These are phyloP conservation scores for Nettapus auritus DNA, from an alignment of 2,113 vertebrate species.

Conservation along the genomic window DNA sequence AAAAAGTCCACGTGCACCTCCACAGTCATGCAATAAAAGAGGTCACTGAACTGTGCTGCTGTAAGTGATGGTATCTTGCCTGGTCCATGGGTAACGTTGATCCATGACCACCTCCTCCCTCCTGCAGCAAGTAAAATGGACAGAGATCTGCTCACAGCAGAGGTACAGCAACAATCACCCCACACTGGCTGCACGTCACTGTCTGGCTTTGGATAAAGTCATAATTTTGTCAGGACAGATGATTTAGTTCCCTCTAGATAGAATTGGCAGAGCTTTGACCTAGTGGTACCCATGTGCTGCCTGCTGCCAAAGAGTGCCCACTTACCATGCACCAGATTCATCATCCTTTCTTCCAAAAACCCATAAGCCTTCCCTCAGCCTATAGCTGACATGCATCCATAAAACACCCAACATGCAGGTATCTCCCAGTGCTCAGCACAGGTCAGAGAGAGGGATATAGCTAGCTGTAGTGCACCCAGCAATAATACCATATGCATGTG, in stretches of 20 bases:
- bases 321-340: background rate
- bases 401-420: background rate
- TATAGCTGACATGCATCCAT: background rate
- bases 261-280: background rate
- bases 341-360: background rate
- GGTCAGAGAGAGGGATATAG: background rate
- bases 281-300: background rate
- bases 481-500: background rate
- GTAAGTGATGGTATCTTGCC: background rate
- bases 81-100: slow-evolving; percentile 26
- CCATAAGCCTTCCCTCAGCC: background rate
- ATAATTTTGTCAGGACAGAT: background rate
- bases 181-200: background rate
- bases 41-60: background rate
- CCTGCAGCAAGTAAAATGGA: background rate
- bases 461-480: background rate
- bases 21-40: slow-evolving; percentile 13
- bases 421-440: accelerated
- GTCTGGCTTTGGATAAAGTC: background rate
- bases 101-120: background rate
- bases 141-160: background rate
- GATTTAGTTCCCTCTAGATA: background rate
- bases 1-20: background rate
- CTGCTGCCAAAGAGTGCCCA: background rate
- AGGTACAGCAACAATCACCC: background rate